Percentiles rank a stretch among this genome's conserved stretches.
Conservation (phyloP, 2,888 invertebrate species). For the Cataglyphis cursor region DNA sequence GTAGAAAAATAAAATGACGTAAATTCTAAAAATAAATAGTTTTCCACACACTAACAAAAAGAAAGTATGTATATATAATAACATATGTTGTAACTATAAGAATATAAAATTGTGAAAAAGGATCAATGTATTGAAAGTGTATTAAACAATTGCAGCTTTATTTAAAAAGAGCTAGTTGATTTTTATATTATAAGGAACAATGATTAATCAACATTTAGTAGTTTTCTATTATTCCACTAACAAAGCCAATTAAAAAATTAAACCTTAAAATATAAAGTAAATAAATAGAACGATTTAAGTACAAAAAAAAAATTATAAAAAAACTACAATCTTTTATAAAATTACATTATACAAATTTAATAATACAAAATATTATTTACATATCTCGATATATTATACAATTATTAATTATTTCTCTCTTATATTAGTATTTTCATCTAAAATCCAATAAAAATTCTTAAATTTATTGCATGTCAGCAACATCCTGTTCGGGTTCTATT, state of each 20-base stretch:
- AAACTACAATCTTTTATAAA: slow-evolving; percentile 1
- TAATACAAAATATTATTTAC: slow-evolving; percentile 15
- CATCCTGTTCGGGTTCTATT: slow-evolving; percentile 91
- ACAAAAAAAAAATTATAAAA: background rate
- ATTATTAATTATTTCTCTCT: slow-evolving; percentile 4
- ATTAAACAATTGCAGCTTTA: background rate
- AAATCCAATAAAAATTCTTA: background rate
- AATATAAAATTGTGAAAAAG: background rate
- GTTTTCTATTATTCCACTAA: background rate
- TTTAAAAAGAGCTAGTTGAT: background rate
- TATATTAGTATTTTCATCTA: background rate
- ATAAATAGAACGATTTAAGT: background rate
- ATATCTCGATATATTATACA: background rate
- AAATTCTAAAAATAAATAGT: slow-evolving; percentile 5
- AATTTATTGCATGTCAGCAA: background rate
- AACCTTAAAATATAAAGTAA: background rate
- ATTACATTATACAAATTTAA: background rate
- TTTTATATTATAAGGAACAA: background rate
- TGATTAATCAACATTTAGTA: slow-evolving; percentile 14
- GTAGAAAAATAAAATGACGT: slow-evolving; percentile 13
- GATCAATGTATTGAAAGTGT: background rate
- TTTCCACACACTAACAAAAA: background rate
- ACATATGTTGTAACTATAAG: background rate
- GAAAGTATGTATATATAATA: background rate
- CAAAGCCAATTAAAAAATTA: background rate